These are phyloP conservation scores for Crambe crambe DNA, from an alignment of 37 sponge, comb jelly and placozoan genomes.

Conservation along the genomic window DNA sequence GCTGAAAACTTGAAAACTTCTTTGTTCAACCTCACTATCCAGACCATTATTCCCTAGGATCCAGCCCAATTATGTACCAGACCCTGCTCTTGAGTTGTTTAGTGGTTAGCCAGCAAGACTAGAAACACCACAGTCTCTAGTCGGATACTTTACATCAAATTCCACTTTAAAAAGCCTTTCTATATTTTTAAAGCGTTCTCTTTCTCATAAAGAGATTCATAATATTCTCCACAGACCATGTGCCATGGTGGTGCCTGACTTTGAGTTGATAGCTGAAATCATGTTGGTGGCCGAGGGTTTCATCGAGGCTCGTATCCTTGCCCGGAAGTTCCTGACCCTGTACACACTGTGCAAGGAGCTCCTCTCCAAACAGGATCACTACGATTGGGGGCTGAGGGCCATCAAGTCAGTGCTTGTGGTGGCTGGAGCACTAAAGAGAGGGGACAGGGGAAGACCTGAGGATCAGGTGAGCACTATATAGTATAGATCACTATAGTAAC, in stretches of 20 bases:
- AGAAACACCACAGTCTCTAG: too few species aligned
- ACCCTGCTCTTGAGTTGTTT: too few species aligned
- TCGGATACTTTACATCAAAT: too few species aligned
- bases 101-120: too few species aligned
- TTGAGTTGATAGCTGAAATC: constrained; percentile 97
- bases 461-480: constrained; percentile 68
- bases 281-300: constrained; percentile 99
- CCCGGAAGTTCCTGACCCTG: constrained; percentile 97
- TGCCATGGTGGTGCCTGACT: constrained; percentile 99
- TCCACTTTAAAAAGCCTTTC: too few species aligned
- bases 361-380: constrained; percentile 94
- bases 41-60: too few species aligned
- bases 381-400: constrained; percentile 98
- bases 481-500: not conserved
- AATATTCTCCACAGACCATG: constrained; percentile 73
- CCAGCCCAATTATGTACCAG: too few species aligned
- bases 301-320: constrained; percentile 90
- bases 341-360: constrained; percentile 94
- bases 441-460: constrained; percentile 94
- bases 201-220: not conserved
- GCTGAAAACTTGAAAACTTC: too few species aligned
- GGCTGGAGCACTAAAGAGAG: constrained; percentile 96
- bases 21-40: too few species aligned
- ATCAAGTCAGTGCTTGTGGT: constrained; percentile 99
- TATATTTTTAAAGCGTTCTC: too few species aligned